Percentiles rank a stretch among this genome's conserved stretches.
phyloP scores from a whole-genome alignment of 2,113 vertebrate species.

The Dicrurus megarhynchus region DNA sequence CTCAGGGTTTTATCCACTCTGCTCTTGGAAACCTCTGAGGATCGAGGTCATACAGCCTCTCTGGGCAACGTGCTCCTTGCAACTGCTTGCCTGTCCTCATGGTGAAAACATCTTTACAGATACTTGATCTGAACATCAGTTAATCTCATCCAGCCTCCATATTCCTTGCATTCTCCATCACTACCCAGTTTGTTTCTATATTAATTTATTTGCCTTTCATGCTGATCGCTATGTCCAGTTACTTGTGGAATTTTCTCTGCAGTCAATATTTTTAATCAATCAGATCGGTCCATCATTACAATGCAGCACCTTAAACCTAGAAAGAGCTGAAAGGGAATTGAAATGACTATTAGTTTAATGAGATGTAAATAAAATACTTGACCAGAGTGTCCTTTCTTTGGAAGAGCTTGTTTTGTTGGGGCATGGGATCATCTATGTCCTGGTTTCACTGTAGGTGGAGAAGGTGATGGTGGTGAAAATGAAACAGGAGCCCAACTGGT shows the following conservation, averaged over 20 bases:
- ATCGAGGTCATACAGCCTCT: not conserved
- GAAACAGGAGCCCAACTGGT: not conserved
- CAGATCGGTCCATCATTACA: not conserved
- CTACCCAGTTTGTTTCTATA: not conserved
- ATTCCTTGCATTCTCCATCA: not conserved
- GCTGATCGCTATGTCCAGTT: not conserved
- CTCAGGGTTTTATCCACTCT: not conserved
- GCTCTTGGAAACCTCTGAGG: not conserved
- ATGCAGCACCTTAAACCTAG: not conserved
- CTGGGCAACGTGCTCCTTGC: not conserved
- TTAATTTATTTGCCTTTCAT: not conserved
- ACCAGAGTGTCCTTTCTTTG: not conserved
- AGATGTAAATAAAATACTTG: not conserved
- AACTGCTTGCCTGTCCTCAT: not conserved
- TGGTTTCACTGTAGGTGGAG: not conserved
- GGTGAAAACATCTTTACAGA: not conserved
- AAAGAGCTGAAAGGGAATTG: not conserved
- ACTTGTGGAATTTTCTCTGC: not conserved
- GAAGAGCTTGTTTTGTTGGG: not conserved
- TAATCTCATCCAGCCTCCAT: not conserved
- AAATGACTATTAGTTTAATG: not conserved
- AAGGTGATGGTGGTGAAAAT: not conserved
- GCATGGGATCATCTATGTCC: not conserved
- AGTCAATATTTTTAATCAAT: not conserved
- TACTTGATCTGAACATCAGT: not conserved